phyloP scores from a whole-genome alignment of 1,140 invertebrate species.

The Ylistrum balloti region DNA sequence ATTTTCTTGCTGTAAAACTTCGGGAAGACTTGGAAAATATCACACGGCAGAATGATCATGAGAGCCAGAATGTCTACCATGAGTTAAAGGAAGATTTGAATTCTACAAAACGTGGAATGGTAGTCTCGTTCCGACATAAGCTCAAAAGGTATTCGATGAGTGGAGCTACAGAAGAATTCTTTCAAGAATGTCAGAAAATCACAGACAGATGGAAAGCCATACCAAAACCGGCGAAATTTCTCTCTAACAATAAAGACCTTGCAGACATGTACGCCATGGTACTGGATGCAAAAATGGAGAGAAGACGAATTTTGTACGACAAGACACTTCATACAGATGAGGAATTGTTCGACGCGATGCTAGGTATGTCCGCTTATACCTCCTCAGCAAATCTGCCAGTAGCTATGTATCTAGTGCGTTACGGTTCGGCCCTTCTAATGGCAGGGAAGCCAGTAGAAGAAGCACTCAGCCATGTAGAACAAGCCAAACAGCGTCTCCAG shows the following conservation, averaged over 20 bases:
- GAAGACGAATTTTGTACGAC: conserved; percentile 44
- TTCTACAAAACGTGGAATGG: not conserved
- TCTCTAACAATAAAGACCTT: not conserved
- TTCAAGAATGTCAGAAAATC: not conserved
- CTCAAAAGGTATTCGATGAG: not conserved
- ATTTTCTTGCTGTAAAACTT: not conserved
- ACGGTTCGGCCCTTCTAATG: conserved; percentile 42
- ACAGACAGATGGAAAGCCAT: not conserved
- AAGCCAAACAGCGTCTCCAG: conserved; percentile 35
- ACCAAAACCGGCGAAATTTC: not conserved
- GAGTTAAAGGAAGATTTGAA: not conserved
- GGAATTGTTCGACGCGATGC: conserved; percentile 34
- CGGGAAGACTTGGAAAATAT: not conserved
- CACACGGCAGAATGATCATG: not conserved
- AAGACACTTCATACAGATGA: conserved; percentile 13
- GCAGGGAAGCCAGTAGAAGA: conserved; percentile 42
- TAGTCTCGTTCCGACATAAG: not conserved
- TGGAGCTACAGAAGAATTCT: not conserved
- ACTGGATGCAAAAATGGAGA: conserved; percentile 44
- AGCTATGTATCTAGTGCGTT: conserved; percentile 47
- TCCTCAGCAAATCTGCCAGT: conserved; percentile 38
- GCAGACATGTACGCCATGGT: conserved; percentile 54
- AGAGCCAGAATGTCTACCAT: no score
- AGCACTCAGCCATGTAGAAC: conserved; percentile 43
- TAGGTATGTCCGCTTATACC: not conserved